Conservation (phyloP, 2,797 vertebrate genomes). For the Acrossocheilus fasciatus region DNA sequence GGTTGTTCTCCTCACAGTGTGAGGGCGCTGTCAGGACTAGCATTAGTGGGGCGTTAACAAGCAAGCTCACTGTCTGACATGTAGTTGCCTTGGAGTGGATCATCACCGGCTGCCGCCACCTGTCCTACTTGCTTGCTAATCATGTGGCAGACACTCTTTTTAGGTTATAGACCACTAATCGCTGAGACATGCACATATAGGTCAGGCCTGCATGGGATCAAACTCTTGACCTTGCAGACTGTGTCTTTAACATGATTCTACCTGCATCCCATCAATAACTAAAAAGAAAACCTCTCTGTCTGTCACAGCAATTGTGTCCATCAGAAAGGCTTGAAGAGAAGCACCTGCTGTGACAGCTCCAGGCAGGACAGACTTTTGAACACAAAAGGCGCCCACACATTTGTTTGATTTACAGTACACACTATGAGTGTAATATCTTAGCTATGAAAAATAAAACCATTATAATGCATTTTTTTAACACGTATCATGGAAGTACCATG, state of each 20-base stretch:
- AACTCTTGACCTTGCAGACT: background rate
- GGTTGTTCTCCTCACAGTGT: conserved; percentile 35
- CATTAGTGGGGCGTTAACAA: conserved; percentile 36
- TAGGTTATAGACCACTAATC: conserved; percentile 1
- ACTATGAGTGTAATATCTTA: background rate
- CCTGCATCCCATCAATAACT: background rate
- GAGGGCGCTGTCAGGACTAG: conserved; percentile 47
- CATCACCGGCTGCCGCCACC: conserved; percentile 45
- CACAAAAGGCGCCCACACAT: background rate
- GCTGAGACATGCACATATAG: background rate
- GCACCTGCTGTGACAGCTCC: conserved; percentile 35
- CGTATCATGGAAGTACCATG: background rate
- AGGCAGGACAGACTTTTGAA: conserved; percentile 6
- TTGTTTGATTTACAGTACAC: background rate
- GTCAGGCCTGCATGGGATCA: background rate
- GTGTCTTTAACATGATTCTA: background rate
- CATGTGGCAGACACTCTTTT: conserved; percentile 1
- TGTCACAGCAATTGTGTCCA: conserved; percentile 2
- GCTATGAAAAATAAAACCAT: background rate
- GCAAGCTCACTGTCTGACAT: conserved; percentile 40
- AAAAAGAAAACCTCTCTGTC: conserved; percentile 9
- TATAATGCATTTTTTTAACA: background rate
- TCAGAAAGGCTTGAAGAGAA: conserved; percentile 10
- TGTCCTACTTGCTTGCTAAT: conserved; percentile 16
- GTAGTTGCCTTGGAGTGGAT: conserved; percentile 43